Percentiles rank a stretch among this genome's conserved stretches.
Conservation (phyloP, 2,797 vertebrate species). For the Carapus acus region DNA sequence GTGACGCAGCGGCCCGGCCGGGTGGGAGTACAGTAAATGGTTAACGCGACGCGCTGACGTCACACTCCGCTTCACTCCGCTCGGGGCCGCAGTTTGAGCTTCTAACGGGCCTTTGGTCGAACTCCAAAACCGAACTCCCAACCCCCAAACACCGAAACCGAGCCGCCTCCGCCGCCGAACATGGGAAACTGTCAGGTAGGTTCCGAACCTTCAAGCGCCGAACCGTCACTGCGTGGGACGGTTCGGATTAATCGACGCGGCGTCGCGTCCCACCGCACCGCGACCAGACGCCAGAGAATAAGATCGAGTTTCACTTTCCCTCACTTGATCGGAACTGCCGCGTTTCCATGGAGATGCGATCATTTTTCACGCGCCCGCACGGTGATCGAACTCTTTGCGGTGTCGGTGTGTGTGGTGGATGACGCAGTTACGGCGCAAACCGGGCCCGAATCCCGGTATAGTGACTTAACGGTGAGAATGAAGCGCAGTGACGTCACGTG, state of each 20-base stretch:
- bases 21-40: too few species aligned
- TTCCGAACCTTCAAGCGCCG: background rate
- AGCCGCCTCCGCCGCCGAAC: background rate
- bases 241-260: too few species aligned
- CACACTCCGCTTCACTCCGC: slow-evolving; percentile 24
- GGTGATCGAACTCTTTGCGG: too few species aligned
- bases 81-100: slow-evolving; percentile 23
- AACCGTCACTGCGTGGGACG: background rate
- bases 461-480: background rate
- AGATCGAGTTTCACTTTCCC: too few species aligned
- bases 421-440: background rate
- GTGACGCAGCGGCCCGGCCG: too few species aligned
- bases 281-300: too few species aligned
- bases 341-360: background rate
- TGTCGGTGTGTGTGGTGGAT: too few species aligned
- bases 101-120: background rate
- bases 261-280: too few species aligned
- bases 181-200: slow-evolving; percentile 76
- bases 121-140: background rate
- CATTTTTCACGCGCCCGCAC: too few species aligned
- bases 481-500: background rate
- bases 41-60: slow-evolving; percentile 60
- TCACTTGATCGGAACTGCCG: background rate
- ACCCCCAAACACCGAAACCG: background rate
- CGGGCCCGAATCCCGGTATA: background rate